phyloP scores from a whole-genome alignment of 2,113 vertebrate species.

The Smithornis capensis region DNA sequence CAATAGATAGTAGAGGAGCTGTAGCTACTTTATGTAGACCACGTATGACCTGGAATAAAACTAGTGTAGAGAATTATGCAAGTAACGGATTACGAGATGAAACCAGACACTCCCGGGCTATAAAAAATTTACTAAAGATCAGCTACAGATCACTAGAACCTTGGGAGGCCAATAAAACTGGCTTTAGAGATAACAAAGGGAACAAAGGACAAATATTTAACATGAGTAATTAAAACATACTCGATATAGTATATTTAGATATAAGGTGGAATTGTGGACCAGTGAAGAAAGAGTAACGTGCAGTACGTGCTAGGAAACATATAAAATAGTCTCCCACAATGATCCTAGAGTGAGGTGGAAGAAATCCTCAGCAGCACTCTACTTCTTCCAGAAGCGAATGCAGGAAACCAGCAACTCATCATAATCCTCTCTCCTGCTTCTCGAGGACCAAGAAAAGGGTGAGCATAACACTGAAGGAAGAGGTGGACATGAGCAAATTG shows the following conservation, averaged over 20 bases:
- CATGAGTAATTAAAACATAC: background rate
- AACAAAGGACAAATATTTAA: constrained; percentile 35
- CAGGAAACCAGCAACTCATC: fast-evolving
- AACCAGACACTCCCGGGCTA: background rate
- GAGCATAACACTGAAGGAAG: background rate
- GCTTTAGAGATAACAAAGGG: constrained; percentile 25
- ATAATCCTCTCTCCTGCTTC: background rate
- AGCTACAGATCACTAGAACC: background rate
- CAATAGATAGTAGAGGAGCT: background rate
- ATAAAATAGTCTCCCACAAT: constrained; percentile 14
- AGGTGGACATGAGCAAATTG: background rate
- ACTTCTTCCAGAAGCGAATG: background rate
- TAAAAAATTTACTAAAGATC: background rate
- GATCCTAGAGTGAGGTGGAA: background rate
- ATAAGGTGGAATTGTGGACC: background rate
- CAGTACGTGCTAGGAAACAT: constrained; percentile 14
- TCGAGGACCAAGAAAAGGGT: background rate
- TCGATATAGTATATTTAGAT: background rate
- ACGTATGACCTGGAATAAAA: background rate
- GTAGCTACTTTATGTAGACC: background rate
- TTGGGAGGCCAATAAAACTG: background rate
- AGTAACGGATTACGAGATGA: background rate
- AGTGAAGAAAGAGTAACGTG: background rate
- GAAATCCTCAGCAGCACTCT: background rate
- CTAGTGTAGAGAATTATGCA: background rate